Percentiles rank a stretch among this genome's conserved stretches.
Evolutionary conservation across 2,797 vertebrate genomes (phyloP).

Genomic region (Amazona ochrocephala): DNA sequence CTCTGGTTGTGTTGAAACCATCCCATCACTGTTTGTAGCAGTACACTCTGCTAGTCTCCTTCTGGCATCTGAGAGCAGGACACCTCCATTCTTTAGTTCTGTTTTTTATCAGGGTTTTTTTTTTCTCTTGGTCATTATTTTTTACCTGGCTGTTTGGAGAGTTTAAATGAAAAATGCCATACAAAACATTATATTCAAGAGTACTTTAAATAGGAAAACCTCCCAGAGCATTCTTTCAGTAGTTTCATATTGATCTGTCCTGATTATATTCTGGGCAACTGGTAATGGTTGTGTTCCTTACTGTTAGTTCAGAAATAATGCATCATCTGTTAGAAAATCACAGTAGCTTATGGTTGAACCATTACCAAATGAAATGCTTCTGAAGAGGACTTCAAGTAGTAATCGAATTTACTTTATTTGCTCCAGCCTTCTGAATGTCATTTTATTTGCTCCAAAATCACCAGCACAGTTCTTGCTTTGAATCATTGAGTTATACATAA

Average conservation of each 20-base stretch:
- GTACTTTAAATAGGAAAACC: background rate
- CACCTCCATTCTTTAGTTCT: background rate
- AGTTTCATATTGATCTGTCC: background rate
- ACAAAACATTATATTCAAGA: background rate
- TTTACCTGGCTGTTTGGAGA: background rate
- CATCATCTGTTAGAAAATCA: constrained; percentile 5
- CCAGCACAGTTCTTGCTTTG: background rate
- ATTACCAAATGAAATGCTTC: constrained; percentile 15
- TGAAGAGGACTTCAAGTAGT: background rate
- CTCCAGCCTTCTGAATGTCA: background rate
- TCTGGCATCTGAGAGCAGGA: background rate
- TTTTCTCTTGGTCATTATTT: background rate
- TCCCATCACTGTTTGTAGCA: too few species aligned
- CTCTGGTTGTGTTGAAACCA: background rate
- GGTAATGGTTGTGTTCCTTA: background rate
- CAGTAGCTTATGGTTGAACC: background rate
- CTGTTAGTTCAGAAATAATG: background rate
- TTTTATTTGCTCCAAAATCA: constrained; percentile 13
- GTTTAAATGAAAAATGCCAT: background rate
- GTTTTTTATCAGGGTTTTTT: background rate
- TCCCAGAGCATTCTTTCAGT: background rate
- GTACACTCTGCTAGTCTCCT: background rate
- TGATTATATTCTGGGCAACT: background rate
- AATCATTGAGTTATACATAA: background rate
- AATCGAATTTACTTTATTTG: background rate